Base-by-base conservation (phyloP, 2,888 invertebrate genomes). In the Ophion costatus region DNA sequence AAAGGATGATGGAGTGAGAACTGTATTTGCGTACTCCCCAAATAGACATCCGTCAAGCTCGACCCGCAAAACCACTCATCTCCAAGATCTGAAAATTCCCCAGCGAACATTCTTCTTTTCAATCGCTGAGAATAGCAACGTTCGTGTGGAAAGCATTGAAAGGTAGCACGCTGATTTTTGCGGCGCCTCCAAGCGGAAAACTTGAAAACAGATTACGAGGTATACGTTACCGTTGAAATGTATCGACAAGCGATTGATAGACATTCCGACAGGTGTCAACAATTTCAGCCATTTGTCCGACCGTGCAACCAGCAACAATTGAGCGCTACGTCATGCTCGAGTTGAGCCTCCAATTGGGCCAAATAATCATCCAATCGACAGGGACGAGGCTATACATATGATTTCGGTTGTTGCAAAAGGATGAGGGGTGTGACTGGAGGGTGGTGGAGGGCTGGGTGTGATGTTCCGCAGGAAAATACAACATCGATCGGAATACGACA, bases 251-350 rank as follows among this genome's bases (percentile, higher is more conserved):
- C 67, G 71, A 51, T 57, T 66, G 63, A 67, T 56, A 33, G 59
- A 20, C 80, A 80, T 67, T 74, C 80, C 80, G 80, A 82, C 77
- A 76, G 76, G 71, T 80, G 83, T 80, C 80, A 83, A 83, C 76
- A 56, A 71, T 80, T 83, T 76, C 59, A 66, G 38, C 45, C 33
- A 45, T 67, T 57, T 24, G 45, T 63, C 80, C 70, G 66, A 33
- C 38, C 63, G 76, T 76, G 77, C 61, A 61, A 61, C 61, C 77
- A 61, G 70, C 57, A 75, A 82, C 81, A 75, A 74, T 82, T 71
- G 64, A 29, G 22, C 75, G 42, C 29, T 74, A 59, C 22, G 64
- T 70, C 69, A 63, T 66, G 73, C 71, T 79, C 71, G 70, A 82
- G 56, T 82, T 69, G 61, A 74, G 73, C 64, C 33, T 63, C 29